Evolutionary conservation across 2,113 vertebrate genomes (phyloP).

Genomic region (Tychaedon coryphoeus): DNA sequence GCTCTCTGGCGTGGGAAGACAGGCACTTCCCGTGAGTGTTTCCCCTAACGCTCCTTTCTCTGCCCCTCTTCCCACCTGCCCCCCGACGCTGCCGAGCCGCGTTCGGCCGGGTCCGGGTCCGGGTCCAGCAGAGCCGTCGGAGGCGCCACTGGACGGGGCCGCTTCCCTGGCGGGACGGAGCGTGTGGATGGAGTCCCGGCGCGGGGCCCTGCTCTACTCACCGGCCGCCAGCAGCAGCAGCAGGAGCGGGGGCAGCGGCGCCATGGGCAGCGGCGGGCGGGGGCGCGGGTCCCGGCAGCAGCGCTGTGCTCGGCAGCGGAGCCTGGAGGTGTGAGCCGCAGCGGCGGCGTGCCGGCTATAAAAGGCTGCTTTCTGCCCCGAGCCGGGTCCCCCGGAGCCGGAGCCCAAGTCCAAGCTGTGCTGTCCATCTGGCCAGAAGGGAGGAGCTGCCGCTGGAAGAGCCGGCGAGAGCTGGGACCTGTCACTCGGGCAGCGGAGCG

Average conservation of each 20-base stretch:
- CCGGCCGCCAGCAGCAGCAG: neutral
- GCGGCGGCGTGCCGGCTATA: neutral
- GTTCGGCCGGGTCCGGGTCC: neutral
- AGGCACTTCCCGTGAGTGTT: rapidly evolving
- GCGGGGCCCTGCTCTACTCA: neutral
- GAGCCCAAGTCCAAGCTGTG: neutral
- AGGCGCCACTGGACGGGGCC: neutral
- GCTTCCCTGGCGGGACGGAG: neutral
- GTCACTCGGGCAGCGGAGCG: neutral
- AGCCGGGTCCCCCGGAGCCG: neutral
- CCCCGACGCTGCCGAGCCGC: neutral
- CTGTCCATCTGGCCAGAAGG: conserved; percentile 26
- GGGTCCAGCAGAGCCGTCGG: neutral
- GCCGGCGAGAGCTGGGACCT: neutral
- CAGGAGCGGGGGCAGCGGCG: neutral
- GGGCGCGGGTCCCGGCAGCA: neutral
- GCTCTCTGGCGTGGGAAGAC: neutral
- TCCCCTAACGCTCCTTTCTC: neutral
- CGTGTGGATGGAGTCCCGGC: neutral
- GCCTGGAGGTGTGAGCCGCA: neutral
- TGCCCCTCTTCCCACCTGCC: neutral
- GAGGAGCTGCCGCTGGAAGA: conserved; percentile 10
- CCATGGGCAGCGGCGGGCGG: neutral
- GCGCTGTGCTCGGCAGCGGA: neutral
- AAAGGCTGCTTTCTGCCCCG: neutral